phyloP scores from a whole-genome alignment of 2,888 invertebrate genomes.

The Deroplatys truncata region DNA sequence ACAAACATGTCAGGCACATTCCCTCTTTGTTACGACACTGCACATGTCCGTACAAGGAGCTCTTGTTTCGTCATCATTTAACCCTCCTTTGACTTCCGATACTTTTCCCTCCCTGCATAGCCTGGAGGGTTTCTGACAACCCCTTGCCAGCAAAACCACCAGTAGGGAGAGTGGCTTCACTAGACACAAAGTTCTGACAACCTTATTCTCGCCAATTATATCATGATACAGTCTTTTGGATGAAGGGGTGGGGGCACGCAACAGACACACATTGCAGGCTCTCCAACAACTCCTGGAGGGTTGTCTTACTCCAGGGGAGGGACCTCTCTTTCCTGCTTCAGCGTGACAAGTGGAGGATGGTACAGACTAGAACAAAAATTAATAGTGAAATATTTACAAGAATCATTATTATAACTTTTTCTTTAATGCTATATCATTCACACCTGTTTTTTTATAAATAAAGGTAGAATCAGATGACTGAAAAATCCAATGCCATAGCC shows the following conservation, averaged over 20 bases:
- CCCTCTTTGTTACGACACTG: neutral
- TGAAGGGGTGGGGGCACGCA: neutral
- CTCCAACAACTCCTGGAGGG: neutral
- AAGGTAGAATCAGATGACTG: no score
- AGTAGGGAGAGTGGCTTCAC: neutral
- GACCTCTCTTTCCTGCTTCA: neutral
- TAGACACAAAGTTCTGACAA: neutral
- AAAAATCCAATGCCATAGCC: no score
- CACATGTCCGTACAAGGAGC: neutral
- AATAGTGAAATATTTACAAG: no score
- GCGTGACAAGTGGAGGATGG: neutral
- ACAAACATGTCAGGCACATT: neutral
- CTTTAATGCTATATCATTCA: no score
- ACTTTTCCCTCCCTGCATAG: neutral
- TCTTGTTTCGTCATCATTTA: slow-evolving; percentile 8
- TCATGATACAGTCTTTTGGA: neutral
- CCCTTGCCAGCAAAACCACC: neutral
- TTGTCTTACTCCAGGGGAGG: neutral
- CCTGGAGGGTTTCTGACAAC: neutral
- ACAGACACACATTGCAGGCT: neutral
- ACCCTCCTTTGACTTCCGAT: slow-evolving; percentile 1
- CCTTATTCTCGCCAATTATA: slow-evolving; percentile 10
- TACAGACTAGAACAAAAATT: neutral
- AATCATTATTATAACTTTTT: no score
- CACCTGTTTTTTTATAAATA: no score